Percentiles rank a stretch among this genome's conserved stretches.
Evolutionary conservation across 2,888 invertebrate genomes (phyloP).

Genomic region (Drosophila greeni): DNA sequence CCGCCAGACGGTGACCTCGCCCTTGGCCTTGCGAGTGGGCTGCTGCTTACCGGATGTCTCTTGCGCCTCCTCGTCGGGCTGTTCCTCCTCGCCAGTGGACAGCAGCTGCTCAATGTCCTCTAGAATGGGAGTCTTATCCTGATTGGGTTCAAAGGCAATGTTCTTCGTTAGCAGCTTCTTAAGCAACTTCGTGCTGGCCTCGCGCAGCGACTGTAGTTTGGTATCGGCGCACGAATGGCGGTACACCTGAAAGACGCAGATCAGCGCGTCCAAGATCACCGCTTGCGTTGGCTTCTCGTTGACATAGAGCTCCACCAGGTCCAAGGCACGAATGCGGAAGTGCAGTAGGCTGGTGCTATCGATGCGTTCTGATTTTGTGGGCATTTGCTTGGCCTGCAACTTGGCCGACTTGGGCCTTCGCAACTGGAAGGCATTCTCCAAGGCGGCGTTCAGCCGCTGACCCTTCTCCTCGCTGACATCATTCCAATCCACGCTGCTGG

Average conservation of each 20-base stretch:
- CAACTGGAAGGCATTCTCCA: conserved; percentile 53
- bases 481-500: conserved; percentile 65
- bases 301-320: conserved; percentile 49
- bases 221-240: conserved; percentile 2
- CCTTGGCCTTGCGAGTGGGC: conserved; percentile 18
- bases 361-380: conserved; percentile 53
- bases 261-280: conserved; percentile 37
- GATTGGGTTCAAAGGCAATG: not conserved
- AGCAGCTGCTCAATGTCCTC: conserved; percentile 43
- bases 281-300: conserved; percentile 30
- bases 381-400: conserved; percentile 28
- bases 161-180: conserved; percentile 28
- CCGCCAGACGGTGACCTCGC: conserved; percentile 30
- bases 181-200: conserved; percentile 46
- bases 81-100: conserved; percentile 6
- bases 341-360: conserved; percentile 48
- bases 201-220: conserved; percentile 31
- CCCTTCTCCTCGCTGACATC: conserved; percentile 59
- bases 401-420: conserved; percentile 35
- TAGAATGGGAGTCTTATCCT: conserved; percentile 23
- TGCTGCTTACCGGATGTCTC: conserved; percentile 3
- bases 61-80: conserved; percentile 1
- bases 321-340: conserved; percentile 55
- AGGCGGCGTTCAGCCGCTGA: conserved; percentile 53
- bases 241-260: conserved; percentile 35